phyloP scores from a whole-genome alignment of 2,797 vertebrate genomes.

The Sebastes taczanowskii region DNA sequence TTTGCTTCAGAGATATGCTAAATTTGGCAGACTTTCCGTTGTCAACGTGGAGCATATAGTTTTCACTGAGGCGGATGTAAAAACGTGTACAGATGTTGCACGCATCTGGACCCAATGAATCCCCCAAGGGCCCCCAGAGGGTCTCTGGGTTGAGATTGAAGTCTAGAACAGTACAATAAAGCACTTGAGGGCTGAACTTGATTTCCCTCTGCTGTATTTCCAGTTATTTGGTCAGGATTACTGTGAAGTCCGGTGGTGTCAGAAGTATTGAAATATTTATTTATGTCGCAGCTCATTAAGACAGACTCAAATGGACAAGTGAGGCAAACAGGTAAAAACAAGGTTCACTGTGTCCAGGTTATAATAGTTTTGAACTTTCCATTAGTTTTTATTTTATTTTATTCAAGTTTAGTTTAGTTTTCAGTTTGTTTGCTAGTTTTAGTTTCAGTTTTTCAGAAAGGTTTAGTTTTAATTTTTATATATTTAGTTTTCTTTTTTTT shows the following conservation, averaged over 20 bases:
- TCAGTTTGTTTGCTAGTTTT: not conserved
- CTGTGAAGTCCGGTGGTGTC: not conserved
- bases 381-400: not conserved
- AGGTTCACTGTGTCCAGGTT: not conserved
- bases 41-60: not conserved
- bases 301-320: not conserved
- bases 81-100: slow-evolving; percentile 43
- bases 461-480: not conserved
- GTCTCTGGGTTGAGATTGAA: slow-evolving; percentile 5
- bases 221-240: not conserved
- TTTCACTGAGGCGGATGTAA: not conserved
- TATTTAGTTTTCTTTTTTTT: not conserved
- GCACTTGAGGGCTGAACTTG: not conserved
- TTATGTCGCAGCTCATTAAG: not conserved
- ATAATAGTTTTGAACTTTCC: not conserved
- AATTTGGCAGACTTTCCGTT: slow-evolving; percentile 28
- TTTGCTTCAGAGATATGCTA: slow-evolving; percentile 34
- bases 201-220: not conserved
- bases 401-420: not conserved
- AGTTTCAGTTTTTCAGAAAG: not conserved
- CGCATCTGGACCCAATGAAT: slow-evolving; percentile 52
- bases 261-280: not conserved
- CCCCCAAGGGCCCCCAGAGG: not conserved
- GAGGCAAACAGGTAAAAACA: not conserved
- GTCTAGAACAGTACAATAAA: not conserved